A percentile compares a stretch with the other conserved stretches of the same genome.
Evolutionary conservation across 2,797 vertebrate genomes (phyloP).

Genomic region (Danionella dracula): DNA sequence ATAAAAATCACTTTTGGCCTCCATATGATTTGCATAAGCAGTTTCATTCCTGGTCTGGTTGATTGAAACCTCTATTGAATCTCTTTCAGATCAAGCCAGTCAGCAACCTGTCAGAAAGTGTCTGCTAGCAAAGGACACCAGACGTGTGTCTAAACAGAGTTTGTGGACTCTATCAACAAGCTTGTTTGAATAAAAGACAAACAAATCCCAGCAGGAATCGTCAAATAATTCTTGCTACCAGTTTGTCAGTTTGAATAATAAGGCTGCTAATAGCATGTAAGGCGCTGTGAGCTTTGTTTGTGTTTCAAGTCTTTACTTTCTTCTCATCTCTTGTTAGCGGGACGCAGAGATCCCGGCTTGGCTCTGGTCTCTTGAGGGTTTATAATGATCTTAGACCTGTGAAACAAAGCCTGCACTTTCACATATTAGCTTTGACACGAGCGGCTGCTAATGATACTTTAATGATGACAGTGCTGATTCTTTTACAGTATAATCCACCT

Average conservation of each 20-base stretch:
- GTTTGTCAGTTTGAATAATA: slow-evolving; percentile 41
- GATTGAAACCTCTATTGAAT: neutral
- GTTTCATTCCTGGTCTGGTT: neutral
- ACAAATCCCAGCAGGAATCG: slow-evolving; percentile 34
- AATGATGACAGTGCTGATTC: slow-evolving; percentile 10
- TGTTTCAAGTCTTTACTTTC: slow-evolving; percentile 46
- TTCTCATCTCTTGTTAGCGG: slow-evolving; percentile 38
- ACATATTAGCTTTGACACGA: slow-evolving; percentile 3
- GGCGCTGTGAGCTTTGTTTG: slow-evolving; percentile 40
- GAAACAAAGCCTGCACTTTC: slow-evolving; percentile 23
- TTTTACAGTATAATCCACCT: slow-evolving; percentile 19
- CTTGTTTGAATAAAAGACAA: slow-evolving; percentile 38
- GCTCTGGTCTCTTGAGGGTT: slow-evolving; percentile 34
- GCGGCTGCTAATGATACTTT: slow-evolving; percentile 22
- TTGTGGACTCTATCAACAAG: slow-evolving; percentile 25
- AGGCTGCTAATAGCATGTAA: slow-evolving; percentile 39
- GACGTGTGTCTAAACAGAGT: neutral
- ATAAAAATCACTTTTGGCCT: neutral
- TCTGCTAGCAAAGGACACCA: neutral
- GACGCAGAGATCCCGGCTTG: slow-evolving; percentile 29
- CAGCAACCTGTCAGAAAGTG: neutral
- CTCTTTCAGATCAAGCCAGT: neutral
- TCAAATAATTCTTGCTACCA: slow-evolving; percentile 25
- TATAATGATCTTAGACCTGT: slow-evolving; percentile 34
- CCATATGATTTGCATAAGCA: neutral